These are phyloP conservation scores for Trichogramma pretiosum DNA, from an alignment of 1,140 invertebrate species.

Conservation along the genomic window DNA sequence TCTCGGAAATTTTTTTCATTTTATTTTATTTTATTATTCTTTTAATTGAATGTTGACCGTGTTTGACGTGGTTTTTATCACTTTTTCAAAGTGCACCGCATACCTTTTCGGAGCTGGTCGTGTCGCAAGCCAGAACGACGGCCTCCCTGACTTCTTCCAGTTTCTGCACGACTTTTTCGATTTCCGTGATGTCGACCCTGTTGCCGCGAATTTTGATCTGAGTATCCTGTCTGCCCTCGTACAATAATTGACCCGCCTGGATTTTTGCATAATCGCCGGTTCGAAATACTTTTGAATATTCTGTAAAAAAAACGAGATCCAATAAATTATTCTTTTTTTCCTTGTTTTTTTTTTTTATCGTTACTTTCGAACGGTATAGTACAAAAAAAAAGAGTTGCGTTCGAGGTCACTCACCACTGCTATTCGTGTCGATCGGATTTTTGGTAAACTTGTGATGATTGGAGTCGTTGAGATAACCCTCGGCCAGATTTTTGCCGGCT, in stretches of 20 bases:
- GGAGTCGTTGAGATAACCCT: conserved; percentile 67
- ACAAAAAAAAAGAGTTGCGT: neutral
- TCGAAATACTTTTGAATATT: conserved; percentile 59
- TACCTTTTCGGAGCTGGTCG: conserved; percentile 59
- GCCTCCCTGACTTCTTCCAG: conserved; percentile 53
- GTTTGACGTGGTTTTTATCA: neutral
- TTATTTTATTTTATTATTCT: too few relatives aligned
- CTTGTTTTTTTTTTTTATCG: too few relatives aligned
- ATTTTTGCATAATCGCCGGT: conserved; percentile 77
- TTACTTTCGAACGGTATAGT: neutral
- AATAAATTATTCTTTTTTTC: neutral
- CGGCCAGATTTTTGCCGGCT: conserved; percentile 65
- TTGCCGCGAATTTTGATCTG: conserved; percentile 82
- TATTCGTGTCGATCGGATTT: conserved; percentile 53
- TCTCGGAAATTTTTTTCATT: too few relatives aligned
- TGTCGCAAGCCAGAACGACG: conserved; percentile 69
- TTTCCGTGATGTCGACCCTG: conserved; percentile 72
- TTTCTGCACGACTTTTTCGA: conserved; percentile 59
- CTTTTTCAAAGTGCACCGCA: too few relatives aligned
- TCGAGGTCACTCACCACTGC: too few relatives aligned
- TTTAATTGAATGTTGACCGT: neutral
- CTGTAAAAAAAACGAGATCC: conserved; percentile 33
- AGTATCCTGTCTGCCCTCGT: conserved; percentile 74
- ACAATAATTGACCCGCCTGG: conserved; percentile 60
- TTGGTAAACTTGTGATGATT: conserved; percentile 63